Evolutionary conservation across 2,113 vertebrate genomes (phyloP), one percentile per base, ranked within the genome.

Genomic region (Hyperoodon ampullatus): DNA sequence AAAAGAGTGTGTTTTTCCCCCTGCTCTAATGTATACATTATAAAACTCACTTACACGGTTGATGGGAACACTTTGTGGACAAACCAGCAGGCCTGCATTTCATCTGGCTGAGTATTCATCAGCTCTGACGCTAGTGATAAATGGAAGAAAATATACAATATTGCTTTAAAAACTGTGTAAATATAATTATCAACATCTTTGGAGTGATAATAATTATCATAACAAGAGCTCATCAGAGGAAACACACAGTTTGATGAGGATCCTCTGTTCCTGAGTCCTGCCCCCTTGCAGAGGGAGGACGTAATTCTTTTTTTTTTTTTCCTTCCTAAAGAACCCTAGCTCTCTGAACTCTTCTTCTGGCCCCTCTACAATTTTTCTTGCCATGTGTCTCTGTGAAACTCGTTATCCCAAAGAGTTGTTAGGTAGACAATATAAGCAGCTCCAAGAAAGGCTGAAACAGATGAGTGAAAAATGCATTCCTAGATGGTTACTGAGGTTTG

Each of bases 151-250:
- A 97, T 95, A 74, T 61, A 92, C 90, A 97, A 88, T 68, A 71
- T 96, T 96, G 93, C 95, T 98, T 98, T 96, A 91, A 96, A 97
- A 98, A 93, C 97, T 97, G 97, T 98, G 98, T 98, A 98, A 98
- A 98, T 98, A 98, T 96, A 97, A 98, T 98, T 96, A 97, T 96
- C 96, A 90, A 30, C 94, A 91, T 97, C 97, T 96, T 94, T 87
- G 84, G 93, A 96, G 97, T 96, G 96, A 95, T 97, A 87, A 94
- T 97, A 96, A 96, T 98, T 88, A 97, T 92, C 95, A 95, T 92
- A 93, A 96, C 95, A 97, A 93, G 96, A 98, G 92, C 96, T 97
- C 92, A 95, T 97, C 95, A 97, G 96, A 93, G 87, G 87, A 97
- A 96, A 88, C 66, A 89, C 82, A 82, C 12, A 24, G 80, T 92